phyloP scores from a whole-genome alignment of 2,113 vertebrate species.

The Coracopsis vasa region DNA sequence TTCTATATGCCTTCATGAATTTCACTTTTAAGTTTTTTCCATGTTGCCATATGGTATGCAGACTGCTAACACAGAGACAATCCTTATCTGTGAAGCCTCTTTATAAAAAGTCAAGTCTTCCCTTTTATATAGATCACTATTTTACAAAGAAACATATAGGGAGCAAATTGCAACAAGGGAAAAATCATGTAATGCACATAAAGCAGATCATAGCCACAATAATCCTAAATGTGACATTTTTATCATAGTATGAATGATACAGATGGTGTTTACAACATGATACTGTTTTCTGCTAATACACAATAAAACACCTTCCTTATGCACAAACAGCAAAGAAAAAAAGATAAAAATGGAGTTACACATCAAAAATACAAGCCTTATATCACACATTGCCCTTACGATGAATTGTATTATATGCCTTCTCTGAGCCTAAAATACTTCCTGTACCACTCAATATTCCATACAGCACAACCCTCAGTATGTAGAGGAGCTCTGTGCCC shows the following conservation, averaged over 20 bases:
- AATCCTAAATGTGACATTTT: background rate
- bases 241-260: background rate
- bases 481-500: background rate
- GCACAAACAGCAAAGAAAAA: background rate
- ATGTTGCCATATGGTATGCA: background rate
- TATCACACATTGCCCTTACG: background rate
- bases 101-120: background rate
- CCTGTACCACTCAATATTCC: background rate
- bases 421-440: background rate
- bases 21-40: background rate
- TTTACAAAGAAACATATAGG: background rate
- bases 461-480: background rate
- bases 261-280: background rate
- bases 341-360: background rate
- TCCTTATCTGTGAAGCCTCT: background rate
- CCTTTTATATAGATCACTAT: background rate
- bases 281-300: background rate
- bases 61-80: background rate
- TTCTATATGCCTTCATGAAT: background rate
- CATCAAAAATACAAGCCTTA: slow-evolving; percentile 10
- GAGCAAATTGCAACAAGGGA: background rate
- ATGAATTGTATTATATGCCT: background rate
- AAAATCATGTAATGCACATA: background rate
- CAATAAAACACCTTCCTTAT: background rate
- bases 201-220: background rate